Evolutionary conservation across 2,888 invertebrate genomes (phyloP).

Genomic region (Drosophila pegasa): DNA sequence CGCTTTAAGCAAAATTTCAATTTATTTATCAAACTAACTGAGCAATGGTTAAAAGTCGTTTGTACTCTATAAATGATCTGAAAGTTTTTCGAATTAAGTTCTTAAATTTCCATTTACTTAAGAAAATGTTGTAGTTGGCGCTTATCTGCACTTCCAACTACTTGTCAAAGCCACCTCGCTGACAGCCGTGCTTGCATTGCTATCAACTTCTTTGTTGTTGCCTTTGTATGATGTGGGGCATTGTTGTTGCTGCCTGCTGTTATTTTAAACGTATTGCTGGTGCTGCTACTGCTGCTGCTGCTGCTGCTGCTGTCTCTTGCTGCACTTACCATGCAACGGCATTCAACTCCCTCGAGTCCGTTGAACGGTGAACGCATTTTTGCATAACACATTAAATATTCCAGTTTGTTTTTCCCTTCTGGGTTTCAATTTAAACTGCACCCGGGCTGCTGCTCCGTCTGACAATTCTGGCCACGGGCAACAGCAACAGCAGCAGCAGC

Average conservation of each 20-base stretch:
- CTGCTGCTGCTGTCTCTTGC: conserved; percentile 21
- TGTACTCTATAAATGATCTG: neutral
- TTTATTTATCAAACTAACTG: neutral
- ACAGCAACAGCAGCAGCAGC: conserved; percentile 29
- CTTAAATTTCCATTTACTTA: conserved; percentile 12
- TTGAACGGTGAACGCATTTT: conserved; percentile 65
- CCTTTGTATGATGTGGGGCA: conserved; percentile 16
- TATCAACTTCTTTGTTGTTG: conserved; percentile 39
- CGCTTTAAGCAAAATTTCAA: neutral
- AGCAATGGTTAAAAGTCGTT: neutral
- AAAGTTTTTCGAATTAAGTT: neutral
- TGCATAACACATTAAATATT: conserved; percentile 79
- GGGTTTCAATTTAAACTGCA: conserved; percentile 77
- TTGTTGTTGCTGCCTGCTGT: conserved; percentile 59
- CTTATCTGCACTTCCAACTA: conserved; percentile 1
- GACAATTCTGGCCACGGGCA: conserved; percentile 45
- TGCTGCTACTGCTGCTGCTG: conserved; percentile 23
- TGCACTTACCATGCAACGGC: conserved; percentile 40
- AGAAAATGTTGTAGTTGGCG: neutral
- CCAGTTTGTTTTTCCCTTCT: conserved; percentile 71
- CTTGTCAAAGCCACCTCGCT: conserved; percentile 38
- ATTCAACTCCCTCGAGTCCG: conserved; percentile 39
- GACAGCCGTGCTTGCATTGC: conserved; percentile 20
- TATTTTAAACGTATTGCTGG: conserved; percentile 76
- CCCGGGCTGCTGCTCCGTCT: conserved; percentile 42